These are phyloP conservation scores for Eidolon dupreanum DNA, from an alignment of 2,797 vertebrate species.

Conservation along the genomic window DNA sequence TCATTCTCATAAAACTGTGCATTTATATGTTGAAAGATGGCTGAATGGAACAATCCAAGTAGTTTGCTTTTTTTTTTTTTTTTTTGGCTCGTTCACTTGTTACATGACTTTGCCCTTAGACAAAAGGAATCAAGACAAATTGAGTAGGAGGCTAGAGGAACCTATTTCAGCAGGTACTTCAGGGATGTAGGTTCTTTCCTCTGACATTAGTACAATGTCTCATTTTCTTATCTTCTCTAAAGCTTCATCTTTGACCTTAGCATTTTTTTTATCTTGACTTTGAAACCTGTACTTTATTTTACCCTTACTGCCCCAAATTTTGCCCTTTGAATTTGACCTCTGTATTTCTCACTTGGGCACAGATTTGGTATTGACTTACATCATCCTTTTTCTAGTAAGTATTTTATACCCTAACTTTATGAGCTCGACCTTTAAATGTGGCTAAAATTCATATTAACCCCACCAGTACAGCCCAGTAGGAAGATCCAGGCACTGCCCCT, in stretches of 20 bases:
- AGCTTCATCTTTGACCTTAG: neutral
- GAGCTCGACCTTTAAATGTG: neutral
- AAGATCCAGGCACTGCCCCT: neutral
- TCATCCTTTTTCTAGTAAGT: neutral
- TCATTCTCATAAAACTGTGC: neutral
- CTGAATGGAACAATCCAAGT: neutral
- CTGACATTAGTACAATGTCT: neutral
- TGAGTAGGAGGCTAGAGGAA: neutral
- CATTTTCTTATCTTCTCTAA: neutral
- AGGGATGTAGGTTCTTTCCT: neutral
- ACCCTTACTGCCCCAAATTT: neutral
- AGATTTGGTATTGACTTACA: neutral
- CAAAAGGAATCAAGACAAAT: neutral
- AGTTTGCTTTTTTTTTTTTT: neutral
- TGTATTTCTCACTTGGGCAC: neutral
- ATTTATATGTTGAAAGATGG: neutral
- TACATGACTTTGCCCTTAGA: neutral
- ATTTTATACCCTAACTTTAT: constrained; percentile 6
- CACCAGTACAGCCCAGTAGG: neutral
- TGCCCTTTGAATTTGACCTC: neutral
- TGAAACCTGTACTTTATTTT: neutral
- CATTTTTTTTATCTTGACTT: constrained; percentile 16
- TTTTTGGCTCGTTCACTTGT: neutral
- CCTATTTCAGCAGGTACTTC: neutral
- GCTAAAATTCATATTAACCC: neutral